Evolutionary conservation across 1,140 invertebrate genomes (phyloP).

Genomic region (Mercenaria mercenaria): DNA sequence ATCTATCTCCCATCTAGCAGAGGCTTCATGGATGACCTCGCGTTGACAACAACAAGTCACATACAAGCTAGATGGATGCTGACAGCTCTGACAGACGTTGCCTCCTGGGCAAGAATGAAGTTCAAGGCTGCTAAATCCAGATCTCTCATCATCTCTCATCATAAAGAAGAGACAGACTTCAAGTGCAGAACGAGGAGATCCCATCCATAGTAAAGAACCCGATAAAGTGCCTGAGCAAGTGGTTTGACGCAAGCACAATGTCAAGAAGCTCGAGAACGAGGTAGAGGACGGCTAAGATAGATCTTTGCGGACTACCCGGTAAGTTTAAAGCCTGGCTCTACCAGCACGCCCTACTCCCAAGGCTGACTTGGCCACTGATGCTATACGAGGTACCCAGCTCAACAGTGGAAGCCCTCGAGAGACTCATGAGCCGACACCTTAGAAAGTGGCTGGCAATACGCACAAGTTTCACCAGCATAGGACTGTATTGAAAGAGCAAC

Average conservation of each 20-base stretch:
- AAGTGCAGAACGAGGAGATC: no score
- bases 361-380: no score
- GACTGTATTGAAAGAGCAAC: slow-evolving; percentile 13
- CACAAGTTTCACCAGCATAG: no score
- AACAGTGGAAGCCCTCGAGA: slow-evolving; percentile 34
- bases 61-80: no score
- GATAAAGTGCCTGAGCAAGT: not conserved
- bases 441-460: slow-evolving; percentile 34
- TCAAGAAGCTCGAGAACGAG: not conserved
- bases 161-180: not conserved
- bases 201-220: not conserved
- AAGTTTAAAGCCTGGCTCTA: slow-evolving; percentile 61
- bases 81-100: no score
- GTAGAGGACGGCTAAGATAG: not conserved
- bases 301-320: no score
- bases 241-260: not conserved
- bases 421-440: not conserved
- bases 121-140: slow-evolving; percentile 26
- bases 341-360: no score
- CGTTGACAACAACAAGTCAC: slow-evolving; percentile 22
- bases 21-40: no score
- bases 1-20: no score
- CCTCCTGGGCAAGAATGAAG: no score
- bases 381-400: no score
- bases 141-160: not conserved